phyloP scores from a whole-genome alignment of 2,113 vertebrate species.

The Bubo scandiacus region DNA sequence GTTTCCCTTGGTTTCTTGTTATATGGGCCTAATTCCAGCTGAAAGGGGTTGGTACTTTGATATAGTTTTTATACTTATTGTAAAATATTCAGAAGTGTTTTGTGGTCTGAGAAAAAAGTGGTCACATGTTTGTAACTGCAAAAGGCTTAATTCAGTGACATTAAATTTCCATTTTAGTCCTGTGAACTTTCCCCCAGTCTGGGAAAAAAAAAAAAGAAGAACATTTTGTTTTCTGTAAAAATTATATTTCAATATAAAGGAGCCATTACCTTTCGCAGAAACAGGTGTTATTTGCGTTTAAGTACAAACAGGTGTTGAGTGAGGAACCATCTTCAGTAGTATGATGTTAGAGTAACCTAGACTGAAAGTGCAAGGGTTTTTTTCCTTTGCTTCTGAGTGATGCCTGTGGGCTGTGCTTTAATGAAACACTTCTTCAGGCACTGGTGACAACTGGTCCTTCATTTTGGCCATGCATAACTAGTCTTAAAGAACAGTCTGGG shows the following conservation, averaged over 20 bases:
- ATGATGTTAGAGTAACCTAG: neutral
- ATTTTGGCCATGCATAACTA: neutral
- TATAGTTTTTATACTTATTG: neutral
- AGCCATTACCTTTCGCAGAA: neutral
- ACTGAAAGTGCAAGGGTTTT: neutral
- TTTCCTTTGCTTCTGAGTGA: neutral
- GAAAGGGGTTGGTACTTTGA: neutral
- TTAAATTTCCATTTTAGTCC: neutral
- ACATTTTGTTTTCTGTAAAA: neutral
- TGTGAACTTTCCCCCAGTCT: neutral
- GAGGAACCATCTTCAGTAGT: neutral
- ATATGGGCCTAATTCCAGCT: neutral
- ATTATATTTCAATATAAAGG: neutral
- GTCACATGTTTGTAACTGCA: neutral
- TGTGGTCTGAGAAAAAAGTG: neutral
- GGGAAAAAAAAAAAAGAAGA: neutral
- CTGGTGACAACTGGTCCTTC: neutral
- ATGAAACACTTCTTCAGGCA: neutral
- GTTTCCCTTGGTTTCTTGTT: neutral
- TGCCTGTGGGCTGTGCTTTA: neutral
- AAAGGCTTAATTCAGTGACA: neutral
- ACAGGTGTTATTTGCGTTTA: neutral
- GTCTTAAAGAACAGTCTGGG: neutral
- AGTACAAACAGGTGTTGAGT: neutral
- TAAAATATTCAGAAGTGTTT: neutral